Evolutionary conservation across 1,140 invertebrate genomes (phyloP).

Genomic region (Charaxes varanes): DNA sequence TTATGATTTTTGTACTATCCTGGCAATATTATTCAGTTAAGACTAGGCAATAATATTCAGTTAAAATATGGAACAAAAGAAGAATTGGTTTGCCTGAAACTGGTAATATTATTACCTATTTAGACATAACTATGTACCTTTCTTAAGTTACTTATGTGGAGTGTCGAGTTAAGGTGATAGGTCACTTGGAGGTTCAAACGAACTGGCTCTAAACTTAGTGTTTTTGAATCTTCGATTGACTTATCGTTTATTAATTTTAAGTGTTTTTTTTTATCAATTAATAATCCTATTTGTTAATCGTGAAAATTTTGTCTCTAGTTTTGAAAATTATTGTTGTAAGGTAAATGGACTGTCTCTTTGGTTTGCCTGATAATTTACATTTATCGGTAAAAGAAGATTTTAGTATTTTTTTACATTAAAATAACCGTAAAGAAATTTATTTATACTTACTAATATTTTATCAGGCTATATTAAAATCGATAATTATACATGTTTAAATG

Average conservation of each 20-base stretch:
- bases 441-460: too few species aligned
- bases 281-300: background rate
- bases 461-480: too few species aligned
- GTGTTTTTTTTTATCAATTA: slow-evolving; percentile 2
- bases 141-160: slow-evolving; percentile 12
- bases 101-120: slow-evolving; percentile 9
- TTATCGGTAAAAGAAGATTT: too few species aligned
- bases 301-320: background rate
- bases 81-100: slow-evolving; percentile 6
- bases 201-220: background rate
- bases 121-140: slow-evolving; percentile 18
- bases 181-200: slow-evolving; percentile 48
- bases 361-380: too few species aligned
- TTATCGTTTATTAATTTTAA: slow-evolving; percentile 27
- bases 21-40: too few species aligned
- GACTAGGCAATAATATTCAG: too few species aligned
- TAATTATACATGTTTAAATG: too few species aligned
- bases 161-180: slow-evolving; percentile 32
- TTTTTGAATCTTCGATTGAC: slow-evolving; percentile 45
- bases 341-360: too few species aligned
- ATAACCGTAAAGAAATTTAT: background rate
- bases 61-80: background rate
- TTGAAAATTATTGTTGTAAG: too few species aligned
- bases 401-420: too few species aligned
- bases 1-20: too few species aligned